Base-by-base conservation (phyloP, 2,888 invertebrate species). In the Lasioglossum malachurum region DNA sequence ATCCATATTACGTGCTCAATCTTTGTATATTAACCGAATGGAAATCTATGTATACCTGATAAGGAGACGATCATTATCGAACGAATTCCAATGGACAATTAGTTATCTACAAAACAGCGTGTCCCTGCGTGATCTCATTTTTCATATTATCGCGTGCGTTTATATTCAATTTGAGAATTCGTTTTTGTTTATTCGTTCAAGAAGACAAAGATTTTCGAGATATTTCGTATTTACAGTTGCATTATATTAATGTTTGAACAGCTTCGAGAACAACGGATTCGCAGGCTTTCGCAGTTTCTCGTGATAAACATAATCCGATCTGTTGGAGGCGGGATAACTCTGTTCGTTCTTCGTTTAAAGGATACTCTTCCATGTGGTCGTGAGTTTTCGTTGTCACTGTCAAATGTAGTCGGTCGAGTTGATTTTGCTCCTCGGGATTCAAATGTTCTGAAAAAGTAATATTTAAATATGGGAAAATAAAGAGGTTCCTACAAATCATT, bases 231-330 rank as follows among this genome's bases (percentile, higher is more conserved):
- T 23, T 69, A 35, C 35, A n/a, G 23, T 27, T 0, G 1, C 14
- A 7, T 86, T 35, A 86, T 19, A 78, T 69, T 71, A 86, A 69
- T 83, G 75, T 82, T 38, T 78, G n/a, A 2, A 87, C 38, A 4
- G 57, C 83, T 7, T 67, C 57, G 60, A 86, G 71, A 16, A 87
- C 74, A 31, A 82, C 8, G 8, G 60, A 53, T 80, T 88, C 87
- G 19, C 87, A 88, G 75, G 87, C 87, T 84, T 76, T 88, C 14
- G 77, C 67, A 31, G 46, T 44, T 82, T 88, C 79, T 31, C 71
- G 81, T 12, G 79, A 67, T 27, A 88, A 87, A n/a, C 87, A 88
- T 4, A 53, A 75, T 19, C 84, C 87, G 53, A 78, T 80, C 16
- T 82, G 78, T 69, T 78, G 72, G 3, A 87, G 81, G 8, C 79